Conservation (phyloP, 2,888 invertebrate genomes). For the Aproaerema taeniolella region DNA sequence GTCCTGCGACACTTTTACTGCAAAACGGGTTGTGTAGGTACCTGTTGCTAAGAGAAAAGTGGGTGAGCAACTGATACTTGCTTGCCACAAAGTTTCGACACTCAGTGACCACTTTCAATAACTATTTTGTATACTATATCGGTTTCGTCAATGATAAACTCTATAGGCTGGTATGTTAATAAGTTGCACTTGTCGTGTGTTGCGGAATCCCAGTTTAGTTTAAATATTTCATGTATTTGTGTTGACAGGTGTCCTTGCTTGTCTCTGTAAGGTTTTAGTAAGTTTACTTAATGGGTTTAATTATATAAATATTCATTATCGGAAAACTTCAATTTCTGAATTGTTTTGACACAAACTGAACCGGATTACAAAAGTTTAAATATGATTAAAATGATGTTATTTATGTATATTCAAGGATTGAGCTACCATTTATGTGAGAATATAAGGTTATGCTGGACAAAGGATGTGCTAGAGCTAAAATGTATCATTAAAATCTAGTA, state of each 20-base stretch:
- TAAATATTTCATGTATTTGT: conserved; percentile 3
- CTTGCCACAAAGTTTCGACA: conserved; percentile 44
- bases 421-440: too few species aligned
- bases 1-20: conserved; percentile 11
- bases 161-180: conserved; percentile 20
- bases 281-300: too few species aligned
- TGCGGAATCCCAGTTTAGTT: conserved; percentile 12
- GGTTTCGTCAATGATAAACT: conserved; percentile 25
- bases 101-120: conserved; percentile 48
- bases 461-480: too few species aligned
- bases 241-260: conserved; percentile 3
- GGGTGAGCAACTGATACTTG: conserved; percentile 44
- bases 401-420: too few species aligned
- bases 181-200: conserved; percentile 17
- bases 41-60: conserved; percentile 54
- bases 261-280: too few species aligned
- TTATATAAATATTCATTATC: too few species aligned
- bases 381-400: too few species aligned
- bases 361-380: too few species aligned
- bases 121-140: conserved; percentile 31
- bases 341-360: too few species aligned
- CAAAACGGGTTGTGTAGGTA: conserved; percentile 40
- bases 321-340: too few species aligned
- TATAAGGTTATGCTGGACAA: too few species aligned
- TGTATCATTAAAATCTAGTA: too few species aligned